Evolutionary conservation across 2,888 invertebrate genomes (phyloP).

Genomic region (Hemaris fuciformis): DNA sequence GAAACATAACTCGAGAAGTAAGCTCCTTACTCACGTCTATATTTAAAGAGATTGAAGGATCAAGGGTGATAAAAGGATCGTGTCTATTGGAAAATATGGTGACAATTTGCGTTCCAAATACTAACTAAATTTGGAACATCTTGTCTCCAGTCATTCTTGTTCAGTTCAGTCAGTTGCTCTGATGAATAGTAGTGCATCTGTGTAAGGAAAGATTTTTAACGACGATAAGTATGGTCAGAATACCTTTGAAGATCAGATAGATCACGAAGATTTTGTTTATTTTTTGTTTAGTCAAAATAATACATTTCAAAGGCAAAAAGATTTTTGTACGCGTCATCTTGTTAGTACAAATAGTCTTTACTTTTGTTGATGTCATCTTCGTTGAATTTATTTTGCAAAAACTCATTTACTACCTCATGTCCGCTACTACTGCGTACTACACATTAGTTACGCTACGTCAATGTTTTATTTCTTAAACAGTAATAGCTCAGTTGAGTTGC

Average conservation of each 20-base stretch:
- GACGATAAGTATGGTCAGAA: too few species aligned
- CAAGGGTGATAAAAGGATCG: not conserved
- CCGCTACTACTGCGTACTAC: not conserved
- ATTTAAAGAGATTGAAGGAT: not conserved
- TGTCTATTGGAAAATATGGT: not conserved
- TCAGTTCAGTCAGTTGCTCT: too few species aligned
- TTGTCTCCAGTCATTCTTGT: too few species aligned
- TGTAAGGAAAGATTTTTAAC: too few species aligned
- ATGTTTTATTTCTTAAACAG: not conserved
- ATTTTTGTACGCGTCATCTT: not conserved
- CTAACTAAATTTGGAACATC: too few species aligned
- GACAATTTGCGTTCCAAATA: not conserved
- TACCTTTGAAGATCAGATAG: too few species aligned
- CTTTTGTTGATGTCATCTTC: not conserved
- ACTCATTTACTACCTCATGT: not conserved
- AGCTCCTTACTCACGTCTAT: not conserved
- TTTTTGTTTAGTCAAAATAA: not conserved
- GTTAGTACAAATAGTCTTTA: not conserved
- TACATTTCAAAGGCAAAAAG: not conserved
- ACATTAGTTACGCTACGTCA: constrained; percentile 7
- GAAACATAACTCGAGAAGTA: not conserved
- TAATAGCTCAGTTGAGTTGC: not conserved
- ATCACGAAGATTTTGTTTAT: not conserved
- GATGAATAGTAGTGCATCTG: too few species aligned
- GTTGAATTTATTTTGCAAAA: not conserved